Evolutionary conservation across 2,797 vertebrate species (phyloP), one percentile per base, ranked within the genome.

Genomic region (Hapalemur alaotrensis): DNA sequence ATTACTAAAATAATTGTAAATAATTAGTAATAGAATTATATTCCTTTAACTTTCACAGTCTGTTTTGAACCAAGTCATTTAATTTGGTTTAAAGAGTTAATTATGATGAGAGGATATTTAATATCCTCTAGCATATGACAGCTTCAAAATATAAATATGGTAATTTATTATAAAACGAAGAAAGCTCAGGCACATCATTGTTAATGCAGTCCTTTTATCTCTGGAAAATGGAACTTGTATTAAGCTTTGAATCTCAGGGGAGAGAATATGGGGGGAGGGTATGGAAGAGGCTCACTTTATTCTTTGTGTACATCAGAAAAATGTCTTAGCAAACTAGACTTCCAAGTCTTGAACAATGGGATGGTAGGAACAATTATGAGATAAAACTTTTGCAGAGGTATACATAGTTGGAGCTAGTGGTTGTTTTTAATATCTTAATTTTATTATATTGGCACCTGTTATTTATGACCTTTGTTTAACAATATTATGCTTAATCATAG

Each of bases 111-210:
- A 95, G 79, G 91, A 92, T 96, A 89, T 98, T 97, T 97, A 97
- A 97, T 97, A 95, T 97, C 95, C 96, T 97, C 50, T 94, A 97
- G 86, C 89, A 96, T 93, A 91, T 97, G 96, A 97, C 94, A 97
- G 96, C 91, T 94, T 96, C 94, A 97, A 98, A 97, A 97, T 97
- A 97, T 95, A 97, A 98, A 98, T 97, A 98, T 98, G 97, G 95
- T 97, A 97, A 98, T 98, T 97, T 97, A 96, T 97, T 97, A 50
- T 96, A 95, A 97, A 96, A 96, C 96, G 95, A 97, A 96, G 91
- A 96, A 95, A 94, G 93, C 96, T 95, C 83, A 69, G 84, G 65
- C 91, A 85, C 93, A 96, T 97, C 97, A 97, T 97, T 98, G 92
- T 97, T 97, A 97, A 97, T 95, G 94, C 92, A 94, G 75, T 93